Conservation (phyloP, 2,113 vertebrate species). For the Psilopsiagon aymara region DNA sequence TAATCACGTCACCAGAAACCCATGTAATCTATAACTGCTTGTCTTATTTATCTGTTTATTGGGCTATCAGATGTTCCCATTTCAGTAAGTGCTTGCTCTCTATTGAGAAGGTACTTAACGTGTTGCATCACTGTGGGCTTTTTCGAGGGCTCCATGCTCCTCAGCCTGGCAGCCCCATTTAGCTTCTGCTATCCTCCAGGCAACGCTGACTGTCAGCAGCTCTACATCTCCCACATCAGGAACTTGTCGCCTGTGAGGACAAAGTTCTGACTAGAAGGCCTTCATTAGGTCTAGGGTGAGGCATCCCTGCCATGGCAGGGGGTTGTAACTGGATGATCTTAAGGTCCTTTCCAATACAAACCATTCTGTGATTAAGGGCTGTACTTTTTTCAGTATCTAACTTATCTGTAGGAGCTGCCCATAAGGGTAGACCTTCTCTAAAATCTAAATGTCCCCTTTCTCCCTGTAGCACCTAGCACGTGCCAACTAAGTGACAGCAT, state of each 20-base stretch:
- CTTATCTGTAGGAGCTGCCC: not conserved
- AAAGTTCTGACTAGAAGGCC: not conserved
- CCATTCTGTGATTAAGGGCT: not conserved
- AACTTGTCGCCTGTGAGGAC: not conserved
- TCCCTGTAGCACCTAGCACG: not conserved
- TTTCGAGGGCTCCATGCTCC: not conserved
- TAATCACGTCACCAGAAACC: conserved; percentile 1
- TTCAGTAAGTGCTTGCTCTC: conserved; percentile 12
- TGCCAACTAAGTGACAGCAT: not conserved
- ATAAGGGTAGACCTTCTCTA: not conserved
- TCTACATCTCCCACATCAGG: not conserved
- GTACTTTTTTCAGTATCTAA: not conserved
- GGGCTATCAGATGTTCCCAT: not conserved
- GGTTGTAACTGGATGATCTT: not conserved
- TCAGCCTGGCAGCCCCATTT: not conserved
- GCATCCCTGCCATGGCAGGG: not conserved
- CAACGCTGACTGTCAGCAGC: not conserved
- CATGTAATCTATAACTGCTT: not conserved
- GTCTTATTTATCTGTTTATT: conserved; percentile 30
- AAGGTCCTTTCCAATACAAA: not conserved
- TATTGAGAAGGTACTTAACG: not conserved
- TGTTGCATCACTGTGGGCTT: not conserved
- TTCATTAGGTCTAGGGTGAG: not conserved
- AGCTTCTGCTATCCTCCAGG: not conserved
- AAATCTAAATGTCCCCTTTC: not conserved